These are phyloP conservation scores for Synergus gifuensis DNA, from an alignment of 2,888 invertebrate species.

Conservation along the genomic window DNA sequence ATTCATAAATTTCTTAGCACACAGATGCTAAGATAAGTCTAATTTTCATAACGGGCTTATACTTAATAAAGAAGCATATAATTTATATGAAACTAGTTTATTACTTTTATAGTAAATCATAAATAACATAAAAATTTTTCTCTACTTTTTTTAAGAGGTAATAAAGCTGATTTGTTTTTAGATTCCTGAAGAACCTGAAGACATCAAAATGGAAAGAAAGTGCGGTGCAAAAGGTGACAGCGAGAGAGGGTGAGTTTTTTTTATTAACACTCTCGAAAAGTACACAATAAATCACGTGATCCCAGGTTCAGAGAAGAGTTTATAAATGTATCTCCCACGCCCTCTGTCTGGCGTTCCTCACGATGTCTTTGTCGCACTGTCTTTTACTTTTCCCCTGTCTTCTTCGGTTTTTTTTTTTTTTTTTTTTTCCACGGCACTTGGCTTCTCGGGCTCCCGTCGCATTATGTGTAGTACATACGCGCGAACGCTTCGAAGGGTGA, in stretches of 20 bases:
- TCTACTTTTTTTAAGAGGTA: not conserved
- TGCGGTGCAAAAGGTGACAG: slow-evolving; percentile 10
- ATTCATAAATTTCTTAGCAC: slow-evolving; percentile 13
- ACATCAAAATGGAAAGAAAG: slow-evolving; percentile 41
- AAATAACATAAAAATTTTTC: too few species aligned
- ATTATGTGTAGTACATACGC: slow-evolving; percentile 53
- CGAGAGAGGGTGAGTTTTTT: slow-evolving; percentile 52
- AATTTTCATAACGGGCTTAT: not conserved
- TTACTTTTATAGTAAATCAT: too few species aligned
- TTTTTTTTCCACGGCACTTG: slow-evolving; percentile 37
- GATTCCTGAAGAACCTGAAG: slow-evolving; percentile 31
- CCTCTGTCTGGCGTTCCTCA: slow-evolving; percentile 66
- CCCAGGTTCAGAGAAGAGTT: slow-evolving; percentile 68
- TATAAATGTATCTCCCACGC: slow-evolving; percentile 75
- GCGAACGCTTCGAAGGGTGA: slow-evolving; percentile 63
- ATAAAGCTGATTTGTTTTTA: not conserved
- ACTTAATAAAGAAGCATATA: not conserved
- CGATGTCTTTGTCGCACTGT: slow-evolving; percentile 41
- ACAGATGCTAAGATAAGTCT: not conserved
- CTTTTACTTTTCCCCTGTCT: slow-evolving; percentile 55
- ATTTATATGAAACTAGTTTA: not conserved
- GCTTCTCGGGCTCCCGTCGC: slow-evolving; percentile 47
- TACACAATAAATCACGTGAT: slow-evolving; percentile 63
- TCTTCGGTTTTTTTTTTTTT: slow-evolving; percentile 56
- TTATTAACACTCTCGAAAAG: slow-evolving; percentile 57